These are phyloP conservation scores for Microtus californicus DNA, from an alignment of 2,797 vertebrate species.

Conservation along the genomic window DNA sequence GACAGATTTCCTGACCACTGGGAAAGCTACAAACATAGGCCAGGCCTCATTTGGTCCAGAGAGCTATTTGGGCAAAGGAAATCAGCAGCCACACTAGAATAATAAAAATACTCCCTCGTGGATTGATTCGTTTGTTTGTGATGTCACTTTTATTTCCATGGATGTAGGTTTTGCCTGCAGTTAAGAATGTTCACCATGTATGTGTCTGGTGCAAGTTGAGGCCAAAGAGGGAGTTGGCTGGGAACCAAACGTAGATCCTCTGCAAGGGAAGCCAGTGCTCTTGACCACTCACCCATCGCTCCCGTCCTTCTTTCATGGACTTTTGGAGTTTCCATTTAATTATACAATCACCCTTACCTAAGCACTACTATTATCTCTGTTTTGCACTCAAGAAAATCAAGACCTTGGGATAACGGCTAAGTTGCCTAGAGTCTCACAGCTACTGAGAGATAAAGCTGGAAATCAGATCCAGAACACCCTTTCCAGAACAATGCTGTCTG, in stretches of 20 bases:
- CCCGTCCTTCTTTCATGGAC: neutral
- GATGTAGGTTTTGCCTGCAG: neutral
- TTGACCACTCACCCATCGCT: neutral
- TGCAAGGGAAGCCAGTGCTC: neutral
- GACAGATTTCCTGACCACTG: neutral
- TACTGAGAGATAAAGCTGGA: no score
- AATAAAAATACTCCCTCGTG: neutral
- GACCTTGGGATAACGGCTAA: no score
- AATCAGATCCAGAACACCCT: no score
- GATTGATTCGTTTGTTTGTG: neutral
- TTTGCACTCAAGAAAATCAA: no score
- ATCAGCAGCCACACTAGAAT: neutral
- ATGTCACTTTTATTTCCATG: neutral
- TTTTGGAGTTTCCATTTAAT: no score
- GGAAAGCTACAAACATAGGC: neutral
- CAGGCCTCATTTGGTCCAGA: neutral
- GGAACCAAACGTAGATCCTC: neutral
- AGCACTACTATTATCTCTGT: no score
- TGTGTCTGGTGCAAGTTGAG: neutral
- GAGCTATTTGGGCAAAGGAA: neutral
- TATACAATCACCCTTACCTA: no score
- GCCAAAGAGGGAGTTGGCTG: neutral
- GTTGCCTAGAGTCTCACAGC: no score
- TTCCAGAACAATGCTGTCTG: no score
- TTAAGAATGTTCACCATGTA: neutral